Conservation (phyloP, 2,113 vertebrate genomes). For the Seriola rivoliana region DNA sequence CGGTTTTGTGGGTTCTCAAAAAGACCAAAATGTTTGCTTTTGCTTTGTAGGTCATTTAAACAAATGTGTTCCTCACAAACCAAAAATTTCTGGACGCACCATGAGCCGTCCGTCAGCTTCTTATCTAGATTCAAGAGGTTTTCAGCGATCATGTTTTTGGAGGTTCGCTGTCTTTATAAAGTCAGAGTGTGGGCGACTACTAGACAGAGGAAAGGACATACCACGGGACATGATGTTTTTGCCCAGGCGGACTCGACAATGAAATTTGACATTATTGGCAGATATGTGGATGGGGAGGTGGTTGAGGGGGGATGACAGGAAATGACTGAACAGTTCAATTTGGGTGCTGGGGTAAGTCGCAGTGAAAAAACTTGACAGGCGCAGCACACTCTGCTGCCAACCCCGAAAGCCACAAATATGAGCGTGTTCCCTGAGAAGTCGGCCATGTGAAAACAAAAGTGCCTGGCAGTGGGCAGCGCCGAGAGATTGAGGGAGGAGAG, state of each 20-base stretch:
- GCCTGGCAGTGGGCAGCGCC: constrained; percentile 76
- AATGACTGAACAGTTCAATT: constrained; percentile 80
- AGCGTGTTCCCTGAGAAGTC: constrained; percentile 84
- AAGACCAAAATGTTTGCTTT: constrained; percentile 75
- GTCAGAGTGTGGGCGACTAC: constrained; percentile 7
- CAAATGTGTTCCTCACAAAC: constrained; percentile 52
- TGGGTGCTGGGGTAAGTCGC: constrained; percentile 75
- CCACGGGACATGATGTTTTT: constrained; percentile 40
- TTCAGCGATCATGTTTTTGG: constrained; percentile 27
- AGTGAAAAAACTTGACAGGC: constrained; percentile 78
- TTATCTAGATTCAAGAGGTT: constrained; percentile 51
- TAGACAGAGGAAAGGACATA: constrained; percentile 23
- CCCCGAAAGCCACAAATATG: constrained; percentile 85
- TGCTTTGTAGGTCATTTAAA: constrained; percentile 66
- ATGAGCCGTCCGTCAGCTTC: constrained; percentile 33
- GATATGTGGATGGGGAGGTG: constrained; percentile 50
- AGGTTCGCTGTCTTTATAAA: constrained; percentile 20
- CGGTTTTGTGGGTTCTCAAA: constrained; percentile 64
- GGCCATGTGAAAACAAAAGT: constrained; percentile 83
- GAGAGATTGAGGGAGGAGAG: constrained; percentile 67
- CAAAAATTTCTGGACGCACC: constrained; percentile 30
- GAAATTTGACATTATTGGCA: constrained; percentile 70
- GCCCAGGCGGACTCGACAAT: constrained; percentile 34
- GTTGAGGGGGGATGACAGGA: constrained; percentile 71
- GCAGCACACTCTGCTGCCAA: constrained; percentile 80